Conservation (phyloP, 2,797 vertebrate species). For the Myotis myotis region DNA sequence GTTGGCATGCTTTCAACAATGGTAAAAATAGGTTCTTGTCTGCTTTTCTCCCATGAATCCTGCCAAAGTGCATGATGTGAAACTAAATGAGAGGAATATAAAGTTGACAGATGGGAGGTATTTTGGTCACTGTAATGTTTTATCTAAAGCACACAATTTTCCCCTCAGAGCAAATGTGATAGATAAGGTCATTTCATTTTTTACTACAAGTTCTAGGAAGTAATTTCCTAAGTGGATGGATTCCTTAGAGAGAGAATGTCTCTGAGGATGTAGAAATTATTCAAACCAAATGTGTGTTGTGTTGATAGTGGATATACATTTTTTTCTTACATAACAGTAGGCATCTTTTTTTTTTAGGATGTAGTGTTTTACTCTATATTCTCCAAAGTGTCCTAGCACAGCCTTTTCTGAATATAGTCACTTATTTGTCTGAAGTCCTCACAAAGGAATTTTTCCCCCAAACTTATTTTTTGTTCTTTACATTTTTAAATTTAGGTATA, state of each 20-base stretch:
- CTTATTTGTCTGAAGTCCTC: not conserved
- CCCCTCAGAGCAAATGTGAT: slow-evolving; percentile 63
- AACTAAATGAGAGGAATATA: slow-evolving; percentile 55
- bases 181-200: slow-evolving; percentile 54
- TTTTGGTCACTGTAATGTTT: slow-evolving; percentile 69
- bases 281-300: slow-evolving; percentile 53
- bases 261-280: slow-evolving; percentile 65
- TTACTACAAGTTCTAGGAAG: slow-evolving; percentile 61
- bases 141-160: slow-evolving; percentile 72
- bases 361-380: not conserved
- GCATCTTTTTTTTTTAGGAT: not conserved
- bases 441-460: not conserved
- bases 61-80: slow-evolving; percentile 53
- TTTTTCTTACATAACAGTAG: not conserved
- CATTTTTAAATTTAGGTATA: not conserved
- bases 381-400: not conserved
- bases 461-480: not conserved
- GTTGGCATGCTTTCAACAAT: slow-evolving; percentile 32
- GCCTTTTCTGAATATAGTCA: not conserved
- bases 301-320: slow-evolving; percentile 19
- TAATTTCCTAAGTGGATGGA: slow-evolving; percentile 72
- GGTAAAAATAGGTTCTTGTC: slow-evolving; percentile 67
- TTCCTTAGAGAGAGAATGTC: slow-evolving; percentile 63
- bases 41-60: slow-evolving; percentile 47
- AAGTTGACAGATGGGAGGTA: slow-evolving; percentile 67